Base-by-base conservation (phyloP, 2,797 vertebrate genomes). In the Brotogeris chrysoptera region DNA sequence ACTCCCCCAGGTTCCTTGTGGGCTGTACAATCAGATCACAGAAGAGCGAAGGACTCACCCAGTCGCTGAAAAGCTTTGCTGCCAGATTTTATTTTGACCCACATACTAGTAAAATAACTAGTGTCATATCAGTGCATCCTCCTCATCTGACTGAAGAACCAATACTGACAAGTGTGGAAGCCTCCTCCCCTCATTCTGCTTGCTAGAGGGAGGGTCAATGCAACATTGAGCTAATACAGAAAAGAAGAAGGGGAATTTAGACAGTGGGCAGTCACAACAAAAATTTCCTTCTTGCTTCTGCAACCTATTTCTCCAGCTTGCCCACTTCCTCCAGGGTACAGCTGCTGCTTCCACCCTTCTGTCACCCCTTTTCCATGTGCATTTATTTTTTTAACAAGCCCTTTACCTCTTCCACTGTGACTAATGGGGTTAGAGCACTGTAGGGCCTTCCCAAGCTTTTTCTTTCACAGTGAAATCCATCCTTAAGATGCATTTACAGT, bases 401-500 rank as follows among this genome's bases (percentile, higher is more conserved):
- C 44, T 96, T 97, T 96, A 96, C 97, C 96, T 97, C 95, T 94
- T 96, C 94, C 39, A 88, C 95, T 96, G 83, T 93, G 92, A 97
- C 93, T 97, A 98, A 97, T 86, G 88, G 96, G 94, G 96, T 96
- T 96, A 98, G 88, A 97, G 95, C 94, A 97, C 93, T 94, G 68
- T 78, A 97, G 96, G 76, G 94, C 78, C 94, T 97, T 96, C 92
- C 88, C 83, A 89, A 96, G 95, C 76, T 96, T 76, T 95, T 90
- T 86, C 94, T 97, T 97, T 96, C 91, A 95, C 91, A 94, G 95
- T 69, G 94, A 96, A 96, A 97, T 86, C 86, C 95, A 93, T 86
- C 92, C 91, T 92, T 93, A 79, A 93, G 91, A 95, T 74, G 69
- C 73, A 90, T 91, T 92, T 92, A 86, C 73, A 92, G 84, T 89